Base-by-base conservation (phyloP, 2,888 invertebrate genomes). In the Ophion costatus region DNA sequence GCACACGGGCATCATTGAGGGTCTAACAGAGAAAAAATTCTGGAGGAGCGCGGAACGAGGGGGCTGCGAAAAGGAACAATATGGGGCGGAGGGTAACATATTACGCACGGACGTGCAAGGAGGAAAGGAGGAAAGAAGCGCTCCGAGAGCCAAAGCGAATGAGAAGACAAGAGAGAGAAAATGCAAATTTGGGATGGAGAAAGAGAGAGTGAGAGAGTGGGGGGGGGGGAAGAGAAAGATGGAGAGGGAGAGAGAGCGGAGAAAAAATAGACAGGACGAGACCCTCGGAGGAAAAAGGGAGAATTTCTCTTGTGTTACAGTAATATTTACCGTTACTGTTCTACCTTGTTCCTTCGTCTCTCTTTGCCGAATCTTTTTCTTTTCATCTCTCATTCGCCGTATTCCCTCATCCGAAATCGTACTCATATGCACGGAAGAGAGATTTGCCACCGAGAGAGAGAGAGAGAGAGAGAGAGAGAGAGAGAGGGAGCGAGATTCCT, bases 301-400 rank as follows among this genome's bases (percentile, higher is more conserved):
- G 22, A 10, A 74, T 73, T 76, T 73, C 59, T 66, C 20, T 22
- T 22, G 10, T 33, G 69, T 74, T 20, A 61, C 71, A 75, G 63
- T 66, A 64, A 79, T 56, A 38, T 79, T 71, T 20, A 84, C 77
- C 85, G 71, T 74, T 84, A 67, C 76, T 82, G 14, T 59, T 77
- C 64, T 20, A 14, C 57, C 77, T 45, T 75, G 73, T 61, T 64
- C 56, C 63, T 75, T 75, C 66, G 51, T 42, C 51, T 64, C 56
- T 83, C 38, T 56, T 70, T 38, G 38, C 38, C 38, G 38, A 6
- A 7, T 9, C 38, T 38, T 38, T 38, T 38, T 38, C 9, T 9
- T 38, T 20, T 64, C 80, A 38, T 45, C 14, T 56, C 38, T 45
- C 11, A 64, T 64, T 20, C 24, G 45, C 33, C 33, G 64, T 61